phyloP scores from a whole-genome alignment of 2,888 invertebrate genomes.

The Heliconius charithonia region DNA sequence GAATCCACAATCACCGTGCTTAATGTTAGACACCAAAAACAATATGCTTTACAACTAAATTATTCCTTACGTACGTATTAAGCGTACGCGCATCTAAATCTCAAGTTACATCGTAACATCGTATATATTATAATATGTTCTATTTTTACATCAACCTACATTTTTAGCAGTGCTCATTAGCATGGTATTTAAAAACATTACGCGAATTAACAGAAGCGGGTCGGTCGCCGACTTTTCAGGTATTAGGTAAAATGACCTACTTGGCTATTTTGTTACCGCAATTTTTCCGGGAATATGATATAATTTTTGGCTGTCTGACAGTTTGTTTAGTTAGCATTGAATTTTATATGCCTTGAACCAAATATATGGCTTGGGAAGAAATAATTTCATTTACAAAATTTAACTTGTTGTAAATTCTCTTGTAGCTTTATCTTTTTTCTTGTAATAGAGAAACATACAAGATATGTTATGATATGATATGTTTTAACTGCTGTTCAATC shows the following conservation, averaged over 20 bases:
- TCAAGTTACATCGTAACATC: background rate
- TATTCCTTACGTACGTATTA: background rate
- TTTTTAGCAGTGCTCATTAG: slow-evolving; percentile 58
- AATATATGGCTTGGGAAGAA: background rate
- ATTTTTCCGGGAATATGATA: slow-evolving; percentile 11
- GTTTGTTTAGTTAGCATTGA: slow-evolving; percentile 8
- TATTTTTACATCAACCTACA: slow-evolving; percentile 61
- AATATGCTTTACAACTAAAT: background rate
- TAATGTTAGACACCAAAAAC: too few relatives aligned
- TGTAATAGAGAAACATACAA: background rate
- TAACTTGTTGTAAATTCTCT: background rate
- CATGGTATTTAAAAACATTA: slow-evolving; percentile 61
- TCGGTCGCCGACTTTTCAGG: slow-evolving; percentile 60
- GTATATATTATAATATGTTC: slow-evolving; percentile 30
- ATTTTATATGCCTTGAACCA: background rate
- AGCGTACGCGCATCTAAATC: background rate
- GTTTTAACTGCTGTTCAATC: background rate
- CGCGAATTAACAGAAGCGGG: slow-evolving; percentile 59
- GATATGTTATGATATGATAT: background rate
- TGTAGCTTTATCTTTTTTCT: background rate
- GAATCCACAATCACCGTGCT: too few relatives aligned
- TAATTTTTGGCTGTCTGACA: background rate
- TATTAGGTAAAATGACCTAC: slow-evolving; percentile 27
- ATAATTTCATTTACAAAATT: background rate
- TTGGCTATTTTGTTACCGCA: slow-evolving; percentile 8